Evolutionary conservation across 2,113 vertebrate species (phyloP), one percentile per base, ranked within the genome.

Genomic region (Silurus meridionalis): DNA sequence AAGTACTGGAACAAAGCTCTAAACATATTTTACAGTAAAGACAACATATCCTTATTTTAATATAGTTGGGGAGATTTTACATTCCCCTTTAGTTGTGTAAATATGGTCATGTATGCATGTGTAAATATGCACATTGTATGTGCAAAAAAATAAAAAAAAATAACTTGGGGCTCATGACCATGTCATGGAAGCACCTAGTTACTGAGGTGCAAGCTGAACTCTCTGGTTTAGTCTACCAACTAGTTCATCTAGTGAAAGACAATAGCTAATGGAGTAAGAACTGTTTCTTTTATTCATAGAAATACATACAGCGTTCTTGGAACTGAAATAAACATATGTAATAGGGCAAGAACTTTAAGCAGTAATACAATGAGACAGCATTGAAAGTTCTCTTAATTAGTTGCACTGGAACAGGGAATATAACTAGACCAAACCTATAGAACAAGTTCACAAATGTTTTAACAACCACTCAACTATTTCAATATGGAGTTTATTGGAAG

Each of bases 1-100:
- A 89, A 90, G 89, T 92, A 90, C 88, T 92, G 91, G 89, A 91
- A 91, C 89, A 91, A 86, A 90, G 88, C 89, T 90, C 90, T 91
- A 91, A 83, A 87, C 84, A 90, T 91, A 85, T 90, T 89, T 90
- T 88, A 90, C 85, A 87, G 87, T 82, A 89, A 87, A 90, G 80
- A 90, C 90, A 90, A 88, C 87, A 89, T 88, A 89, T 86, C 85
- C 81, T 66, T 83, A 83, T 85, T 82, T 82, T 60, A 37, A 37
- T 37, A 88, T 66, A 57, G 84, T 48, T 84, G 89, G 84, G 84
- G 87, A 87, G 74, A 80, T 83, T 37, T 84, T 82, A 91, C 80
- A 89, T 82, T 88, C 84, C 84, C 86, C 84, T 85, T 89, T 89
- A 90, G 80, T 83, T 87, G 88, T 81, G 89, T 90, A 90, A 85